Percentiles rank a stretch among this genome's conserved stretches.
Evolutionary conservation across 2,113 vertebrate species (phyloP).

Genomic region (Rhinoptilus africanus): DNA sequence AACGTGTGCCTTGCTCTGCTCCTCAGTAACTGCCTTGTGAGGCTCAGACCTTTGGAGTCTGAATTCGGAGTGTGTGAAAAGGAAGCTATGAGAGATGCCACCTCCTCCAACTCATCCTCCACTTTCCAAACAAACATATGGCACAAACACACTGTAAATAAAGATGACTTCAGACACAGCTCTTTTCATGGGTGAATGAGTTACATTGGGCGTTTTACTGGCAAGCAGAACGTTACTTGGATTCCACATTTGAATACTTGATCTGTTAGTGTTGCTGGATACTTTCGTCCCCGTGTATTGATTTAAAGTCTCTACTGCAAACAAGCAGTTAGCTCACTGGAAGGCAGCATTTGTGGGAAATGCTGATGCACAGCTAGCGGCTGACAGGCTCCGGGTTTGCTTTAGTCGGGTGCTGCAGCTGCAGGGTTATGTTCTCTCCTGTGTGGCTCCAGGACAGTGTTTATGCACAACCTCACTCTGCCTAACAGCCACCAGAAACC

Average conservation of each 20-base stretch:
- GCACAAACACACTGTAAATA: slow-evolving; percentile 58
- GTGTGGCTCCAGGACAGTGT: background rate
- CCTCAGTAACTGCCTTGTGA: slow-evolving; percentile 36
- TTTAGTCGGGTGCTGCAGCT: background rate
- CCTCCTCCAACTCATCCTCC: slow-evolving; percentile 32
- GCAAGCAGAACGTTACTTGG: slow-evolving; percentile 14
- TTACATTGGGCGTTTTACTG: slow-evolving; percentile 56
- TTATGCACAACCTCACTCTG: background rate
- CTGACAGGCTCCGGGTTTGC: background rate
- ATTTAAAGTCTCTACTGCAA: slow-evolving; percentile 58
- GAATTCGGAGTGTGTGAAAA: background rate
- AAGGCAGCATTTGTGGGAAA: background rate
- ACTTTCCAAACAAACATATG: slow-evolving; percentile 40
- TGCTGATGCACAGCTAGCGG: background rate
- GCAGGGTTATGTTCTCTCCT: background rate
- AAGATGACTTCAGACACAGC: slow-evolving; percentile 53
- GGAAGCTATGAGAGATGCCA: slow-evolving; percentile 50
- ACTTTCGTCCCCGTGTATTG: slow-evolving; percentile 47
- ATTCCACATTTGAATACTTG: slow-evolving; percentile 47
- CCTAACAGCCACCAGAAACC: background rate
- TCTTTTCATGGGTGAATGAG: slow-evolving; percentile 55
- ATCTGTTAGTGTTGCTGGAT: slow-evolving; percentile 53
- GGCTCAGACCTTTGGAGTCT: background rate
- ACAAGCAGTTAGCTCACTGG: slow-evolving; percentile 29
- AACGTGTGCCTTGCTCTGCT: background rate